Evolutionary conservation across 2,797 vertebrate species (phyloP).

Genomic region (Pteropus rufus): DNA sequence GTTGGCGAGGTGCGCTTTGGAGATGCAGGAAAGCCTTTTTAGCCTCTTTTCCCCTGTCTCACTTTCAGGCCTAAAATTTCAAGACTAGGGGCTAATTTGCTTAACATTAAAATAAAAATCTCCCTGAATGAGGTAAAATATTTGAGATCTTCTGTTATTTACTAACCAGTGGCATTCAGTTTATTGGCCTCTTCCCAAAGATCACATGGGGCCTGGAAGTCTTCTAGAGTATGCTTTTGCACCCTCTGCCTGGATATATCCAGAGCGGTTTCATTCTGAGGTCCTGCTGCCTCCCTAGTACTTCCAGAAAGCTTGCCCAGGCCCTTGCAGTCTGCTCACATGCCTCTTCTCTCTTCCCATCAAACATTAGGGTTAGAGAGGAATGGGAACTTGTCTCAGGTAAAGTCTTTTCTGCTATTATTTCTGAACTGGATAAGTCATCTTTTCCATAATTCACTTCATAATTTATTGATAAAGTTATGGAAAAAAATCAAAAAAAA

Average conservation of each 20-base stretch:
- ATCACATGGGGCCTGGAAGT: neutral
- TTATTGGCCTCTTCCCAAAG: neutral
- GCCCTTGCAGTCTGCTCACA: neutral
- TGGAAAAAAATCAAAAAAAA: neutral
- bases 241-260: neutral
- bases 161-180: neutral
- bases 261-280: neutral
- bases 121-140: neutral
- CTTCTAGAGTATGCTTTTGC: neutral
- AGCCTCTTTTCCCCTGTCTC: neutral
- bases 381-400: neutral
- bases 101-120: neutral
- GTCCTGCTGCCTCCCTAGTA: neutral
- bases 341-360: neutral
- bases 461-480: neutral
- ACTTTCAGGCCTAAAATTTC: neutral
- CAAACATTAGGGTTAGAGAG: neutral
- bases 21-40: neutral
- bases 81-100: neutral
- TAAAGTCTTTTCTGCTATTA: neutral
- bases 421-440: neutral
- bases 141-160: neutral
- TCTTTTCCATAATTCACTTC: neutral
- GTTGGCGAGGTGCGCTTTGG: fast-evolving
- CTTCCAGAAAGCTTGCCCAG: neutral